Evolutionary conservation across 2,888 invertebrate species (phyloP).

Genomic region (Penaeus monodon): DNA sequence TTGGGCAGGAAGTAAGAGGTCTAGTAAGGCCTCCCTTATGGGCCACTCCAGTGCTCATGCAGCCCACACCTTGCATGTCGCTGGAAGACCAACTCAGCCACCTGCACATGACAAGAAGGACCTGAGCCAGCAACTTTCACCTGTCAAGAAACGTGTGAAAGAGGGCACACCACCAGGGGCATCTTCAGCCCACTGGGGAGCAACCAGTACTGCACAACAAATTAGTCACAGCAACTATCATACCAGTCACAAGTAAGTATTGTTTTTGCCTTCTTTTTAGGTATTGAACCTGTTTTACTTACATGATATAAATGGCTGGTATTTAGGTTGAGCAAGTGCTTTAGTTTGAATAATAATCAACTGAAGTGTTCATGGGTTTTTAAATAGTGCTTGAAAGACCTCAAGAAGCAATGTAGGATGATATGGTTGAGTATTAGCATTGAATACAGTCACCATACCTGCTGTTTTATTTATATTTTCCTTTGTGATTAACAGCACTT

Average conservation of each 20-base stretch:
- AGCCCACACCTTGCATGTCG: conserved; percentile 47
- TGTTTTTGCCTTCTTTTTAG: not conserved
- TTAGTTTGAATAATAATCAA: not conserved
- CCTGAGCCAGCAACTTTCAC: conserved; percentile 80
- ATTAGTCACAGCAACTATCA: conserved; percentile 55
- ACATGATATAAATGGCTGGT: not conserved
- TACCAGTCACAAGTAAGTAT: conserved; percentile 58
- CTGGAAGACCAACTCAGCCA: conserved; percentile 49
- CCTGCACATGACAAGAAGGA: conserved; percentile 62
- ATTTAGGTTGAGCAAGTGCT: not conserved
- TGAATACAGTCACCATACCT: not conserved
- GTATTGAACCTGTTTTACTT: not conserved
- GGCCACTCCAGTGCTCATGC: conserved; percentile 48
- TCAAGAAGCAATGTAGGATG: too few relatives aligned
- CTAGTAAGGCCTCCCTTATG: conserved; percentile 57
- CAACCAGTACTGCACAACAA: conserved; percentile 33
- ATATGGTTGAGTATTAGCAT: too few relatives aligned
- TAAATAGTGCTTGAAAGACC: too few relatives aligned
- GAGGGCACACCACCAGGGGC: conserved; percentile 76
- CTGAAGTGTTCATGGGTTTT: too few relatives aligned
- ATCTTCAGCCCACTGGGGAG: conserved; percentile 46
- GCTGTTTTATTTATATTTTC: not conserved
- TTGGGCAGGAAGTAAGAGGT: conserved; percentile 78
- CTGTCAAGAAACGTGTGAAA: conserved; percentile 96
- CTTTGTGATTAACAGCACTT: not conserved